Evolutionary conservation across 2,888 invertebrate genomes (phyloP), one percentile per base, ranked within the genome.

Genomic region (Napeogenes sylphis): DNA sequence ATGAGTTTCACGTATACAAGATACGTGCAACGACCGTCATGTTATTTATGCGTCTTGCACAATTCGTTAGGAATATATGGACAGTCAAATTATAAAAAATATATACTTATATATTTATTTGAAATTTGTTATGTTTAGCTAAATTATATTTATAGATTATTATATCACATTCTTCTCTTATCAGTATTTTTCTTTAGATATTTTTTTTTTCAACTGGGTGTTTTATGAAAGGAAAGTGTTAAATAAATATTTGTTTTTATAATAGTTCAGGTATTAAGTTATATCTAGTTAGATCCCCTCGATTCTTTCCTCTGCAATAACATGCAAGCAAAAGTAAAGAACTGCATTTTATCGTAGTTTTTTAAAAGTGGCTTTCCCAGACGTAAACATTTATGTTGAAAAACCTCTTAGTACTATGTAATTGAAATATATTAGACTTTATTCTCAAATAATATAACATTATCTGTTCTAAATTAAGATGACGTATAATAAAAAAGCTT

Each of bases 1-100:
- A 80, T 79, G 79, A 83, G 79, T 74, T 77, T 78, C 81, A 82
- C 77, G 81, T 80, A 77, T 76, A 70, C 71, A 63, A 76, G 77
- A 79, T 79, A 76, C 75, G 75, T 74, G 75, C 70, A 74, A 71
- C 76, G 74, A 75, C 68, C 70, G 72, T 74, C 73, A 70, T 71
- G 70, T 74, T 79, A 77, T 82, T 79, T 80, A 81, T 76, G 76
- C 69, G 67, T 72, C 74, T 72, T 67, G 71, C 62, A 67, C 63
- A 67, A 55, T 56, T 55, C 66, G 66, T 54, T 64, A 67, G 59
- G 62, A 63, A 64, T 57, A 58, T 63, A 55, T 63, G 70, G 71
- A 71, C 70, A 59, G 47, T 56, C 42, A 42, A 42, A 8, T 42
- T 42, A 10, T 42, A 42, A 42, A 42, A 10, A 10, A 42, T 10